phyloP scores from a whole-genome alignment of 2,797 vertebrate genomes.

The Falco novaeseelandiae region DNA sequence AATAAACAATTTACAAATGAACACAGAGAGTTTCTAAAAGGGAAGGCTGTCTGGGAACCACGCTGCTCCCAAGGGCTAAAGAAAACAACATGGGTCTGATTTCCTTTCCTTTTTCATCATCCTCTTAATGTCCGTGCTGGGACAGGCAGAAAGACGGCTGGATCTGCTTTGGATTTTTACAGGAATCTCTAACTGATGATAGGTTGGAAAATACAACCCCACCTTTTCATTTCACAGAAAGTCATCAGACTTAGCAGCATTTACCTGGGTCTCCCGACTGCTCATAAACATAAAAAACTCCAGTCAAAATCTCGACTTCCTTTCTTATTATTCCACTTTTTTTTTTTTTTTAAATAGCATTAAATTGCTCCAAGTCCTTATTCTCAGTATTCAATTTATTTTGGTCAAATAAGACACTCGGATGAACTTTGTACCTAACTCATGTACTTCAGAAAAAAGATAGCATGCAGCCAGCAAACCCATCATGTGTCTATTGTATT shows the following conservation, averaged over 20 bases:
- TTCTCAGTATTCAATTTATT: background rate
- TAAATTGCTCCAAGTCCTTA: background rate
- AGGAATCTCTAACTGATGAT: background rate
- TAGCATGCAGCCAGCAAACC: background rate
- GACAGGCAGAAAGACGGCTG: background rate
- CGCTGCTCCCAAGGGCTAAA: background rate
- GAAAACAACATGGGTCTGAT: background rate
- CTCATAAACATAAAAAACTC: background rate
- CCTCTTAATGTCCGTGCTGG: background rate
- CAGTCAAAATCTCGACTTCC: background rate
- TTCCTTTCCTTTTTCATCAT: background rate
- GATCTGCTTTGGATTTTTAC: background rate
- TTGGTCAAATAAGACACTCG: background rate
- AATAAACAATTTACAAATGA: slow-evolving; percentile 15
- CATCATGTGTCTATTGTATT: background rate
- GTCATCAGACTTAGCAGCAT: background rate
- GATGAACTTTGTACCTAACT: slow-evolving; percentile 3
- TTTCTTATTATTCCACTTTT: background rate
- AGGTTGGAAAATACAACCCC: background rate
- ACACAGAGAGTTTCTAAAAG: background rate
- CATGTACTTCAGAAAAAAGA: slow-evolving; percentile 4
- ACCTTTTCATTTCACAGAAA: background rate
- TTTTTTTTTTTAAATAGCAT: background rate
- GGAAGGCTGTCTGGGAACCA: background rate
- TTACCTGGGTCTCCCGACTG: background rate